Conservation (phyloP, 2,888 invertebrate species). For the Alloscopus bannaensis region DNA sequence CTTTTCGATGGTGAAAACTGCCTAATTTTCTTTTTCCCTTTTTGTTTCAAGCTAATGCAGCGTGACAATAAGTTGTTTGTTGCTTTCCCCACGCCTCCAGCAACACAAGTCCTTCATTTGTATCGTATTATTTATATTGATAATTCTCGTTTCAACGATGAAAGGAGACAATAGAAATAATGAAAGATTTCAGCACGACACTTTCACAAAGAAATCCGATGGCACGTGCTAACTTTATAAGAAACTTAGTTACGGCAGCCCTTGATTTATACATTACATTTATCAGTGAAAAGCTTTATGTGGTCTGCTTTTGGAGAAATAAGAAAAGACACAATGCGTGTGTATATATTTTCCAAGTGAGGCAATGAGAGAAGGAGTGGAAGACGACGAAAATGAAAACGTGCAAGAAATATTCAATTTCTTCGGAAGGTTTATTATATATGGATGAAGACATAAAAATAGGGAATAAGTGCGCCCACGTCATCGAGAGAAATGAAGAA, state of each 20-base stretch:
- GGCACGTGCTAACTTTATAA: no score
- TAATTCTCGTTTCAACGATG: constrained; percentile 3
- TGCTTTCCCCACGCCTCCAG: no score
- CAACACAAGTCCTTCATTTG: no score
- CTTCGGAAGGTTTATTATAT: neutral
- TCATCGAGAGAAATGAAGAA: no score
- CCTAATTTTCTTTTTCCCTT: neutral
- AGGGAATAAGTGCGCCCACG: neutral
- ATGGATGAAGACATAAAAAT: neutral
- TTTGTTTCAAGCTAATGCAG: constrained; percentile 35
- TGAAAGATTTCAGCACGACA: no score
- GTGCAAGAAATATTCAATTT: constrained; percentile 41
- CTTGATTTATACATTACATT: no score
- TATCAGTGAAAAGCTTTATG: no score
- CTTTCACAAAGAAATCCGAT: no score
- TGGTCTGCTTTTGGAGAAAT: no score
- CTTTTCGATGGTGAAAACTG: neutral
- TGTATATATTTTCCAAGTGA: constrained; percentile 1
- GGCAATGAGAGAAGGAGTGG: constrained; percentile 17
- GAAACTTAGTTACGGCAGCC: neutral
- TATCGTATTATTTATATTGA: constrained; percentile 9
- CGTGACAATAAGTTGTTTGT: constrained; percentile 29
- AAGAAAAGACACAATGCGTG: no score
- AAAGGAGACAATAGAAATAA: no score
- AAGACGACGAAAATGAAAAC: constrained; percentile 30